A percentile compares a stretch with the other conserved stretches of the same genome.
Conservation (phyloP, 2,888 invertebrate species). For the Agrypnus murinus region DNA sequence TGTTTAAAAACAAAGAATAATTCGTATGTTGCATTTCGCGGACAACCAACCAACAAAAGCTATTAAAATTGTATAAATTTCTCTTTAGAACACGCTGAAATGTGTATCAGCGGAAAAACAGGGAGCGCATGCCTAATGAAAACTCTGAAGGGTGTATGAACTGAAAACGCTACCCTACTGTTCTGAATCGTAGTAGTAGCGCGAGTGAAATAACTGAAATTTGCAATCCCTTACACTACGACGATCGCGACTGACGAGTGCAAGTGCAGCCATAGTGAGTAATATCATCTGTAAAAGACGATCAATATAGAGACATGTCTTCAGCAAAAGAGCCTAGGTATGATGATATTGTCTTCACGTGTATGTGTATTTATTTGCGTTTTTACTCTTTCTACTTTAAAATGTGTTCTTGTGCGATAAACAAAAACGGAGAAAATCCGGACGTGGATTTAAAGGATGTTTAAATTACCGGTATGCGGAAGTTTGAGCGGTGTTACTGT, state of each 20-base stretch:
- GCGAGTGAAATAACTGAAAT: conserved; percentile 48
- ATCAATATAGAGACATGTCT: conserved; percentile 54
- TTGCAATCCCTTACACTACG: conserved; percentile 39
- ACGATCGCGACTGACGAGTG: conserved; percentile 37
- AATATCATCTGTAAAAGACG: conserved; percentile 32
- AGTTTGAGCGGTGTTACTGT: conserved; percentile 5
- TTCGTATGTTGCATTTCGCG: not conserved
- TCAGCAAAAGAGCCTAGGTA: conserved; percentile 49
- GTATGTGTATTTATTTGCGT: not conserved
- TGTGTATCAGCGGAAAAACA: conserved; percentile 14
- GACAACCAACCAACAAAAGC: not conserved
- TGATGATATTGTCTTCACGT: conserved; percentile 29
- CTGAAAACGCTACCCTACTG: conserved; percentile 41
- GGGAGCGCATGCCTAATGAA: conserved; percentile 47
- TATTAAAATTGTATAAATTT: no score
- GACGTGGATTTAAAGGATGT: not conserved
- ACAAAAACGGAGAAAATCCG: not conserved
- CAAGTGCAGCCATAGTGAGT: conserved; percentile 48
- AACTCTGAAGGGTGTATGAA: conserved; percentile 42
- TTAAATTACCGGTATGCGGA: conserved; percentile 35
- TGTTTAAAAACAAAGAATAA: no score
- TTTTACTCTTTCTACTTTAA: not conserved
- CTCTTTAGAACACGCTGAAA: not conserved
- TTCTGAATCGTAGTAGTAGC: conserved; percentile 33
- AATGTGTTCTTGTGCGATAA: no score